Conservation (phyloP, 2,888 invertebrate genomes). For the Phytoseiulus persimilis region DNA sequence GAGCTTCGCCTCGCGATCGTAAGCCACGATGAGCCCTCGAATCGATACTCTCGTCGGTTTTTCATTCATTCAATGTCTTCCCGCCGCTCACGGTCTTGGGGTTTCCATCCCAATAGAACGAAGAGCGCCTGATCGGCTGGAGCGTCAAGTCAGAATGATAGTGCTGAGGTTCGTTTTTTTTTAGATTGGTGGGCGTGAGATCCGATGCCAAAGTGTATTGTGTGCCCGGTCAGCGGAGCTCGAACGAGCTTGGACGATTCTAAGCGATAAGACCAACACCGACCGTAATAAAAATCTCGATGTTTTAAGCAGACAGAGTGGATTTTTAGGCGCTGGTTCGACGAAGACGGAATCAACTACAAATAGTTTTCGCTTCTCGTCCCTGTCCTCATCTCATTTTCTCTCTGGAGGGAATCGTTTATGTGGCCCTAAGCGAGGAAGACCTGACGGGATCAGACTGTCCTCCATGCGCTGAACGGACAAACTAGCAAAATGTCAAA, state of each 20-base stretch:
- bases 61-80: background rate
- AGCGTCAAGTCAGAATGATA: too few relatives aligned
- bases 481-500: background rate
- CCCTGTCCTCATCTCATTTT: background rate
- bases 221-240: background rate
- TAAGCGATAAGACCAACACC: background rate
- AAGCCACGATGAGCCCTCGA: background rate
- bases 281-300: background rate
- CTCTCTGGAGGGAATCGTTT: background rate
- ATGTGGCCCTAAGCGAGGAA: background rate
- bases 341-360: background rate
- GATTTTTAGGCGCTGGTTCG: background rate
- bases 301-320: background rate
- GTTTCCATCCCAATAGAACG: too few relatives aligned
- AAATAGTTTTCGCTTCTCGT: background rate
- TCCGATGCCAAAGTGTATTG: background rate
- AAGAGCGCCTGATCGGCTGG: too few relatives aligned
- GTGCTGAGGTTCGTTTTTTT: too few relatives aligned
- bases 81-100: background rate
- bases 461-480: background rate
- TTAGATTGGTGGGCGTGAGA: background rate
- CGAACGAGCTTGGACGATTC: background rate
- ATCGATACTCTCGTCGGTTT: background rate
- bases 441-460: background rate
- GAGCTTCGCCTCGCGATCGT: background rate